Evolutionary conservation across 1,140 invertebrate species (phyloP), one percentile per base, ranked within the genome.

Genomic region (Asbolus verrucosus): DNA sequence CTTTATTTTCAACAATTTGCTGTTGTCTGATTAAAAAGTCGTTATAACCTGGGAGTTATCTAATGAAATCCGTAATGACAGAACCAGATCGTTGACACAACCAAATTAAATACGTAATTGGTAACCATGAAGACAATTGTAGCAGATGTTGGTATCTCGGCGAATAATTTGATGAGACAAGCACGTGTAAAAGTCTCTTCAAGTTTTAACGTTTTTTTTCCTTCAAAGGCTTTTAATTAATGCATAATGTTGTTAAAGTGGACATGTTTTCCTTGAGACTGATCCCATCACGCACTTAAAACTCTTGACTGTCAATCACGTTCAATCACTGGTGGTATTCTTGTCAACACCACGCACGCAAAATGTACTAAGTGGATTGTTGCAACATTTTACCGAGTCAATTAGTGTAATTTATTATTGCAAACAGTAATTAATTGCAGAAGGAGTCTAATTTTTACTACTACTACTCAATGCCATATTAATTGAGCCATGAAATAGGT

Each of bases 241-340:
- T 21, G 19, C 43, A 50, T 8, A 50, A 50, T n/a, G n/a, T n/a
- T n/a, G n/a, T 15, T 50, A 50, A 50, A 50, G 2, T 50, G 15
- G 19, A 62, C 60, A 18, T 24, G 60, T 62, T 62, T 62, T 62
- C 60, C 60, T 62, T 62, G 60, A 62, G 16, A 60, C n/a, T 60
- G 21, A 62, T 62, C 18, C 4, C 16, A 33, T 62, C 13, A 38
- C 59, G 59, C 36, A 19, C 41, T 19, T 16, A 16, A 6, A 46
- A 46, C 41, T 46, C 15, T 19, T 4, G 19, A 46, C 16, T 50
- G 43, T 18, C 43, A 50, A 50, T 50, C 18, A 50, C n/a, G n/a
- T 50, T 46, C 8, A 13, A 19, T 46, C 15, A 46, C n/a, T n/a
- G n/a, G n/a, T n/a, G n/a, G n/a, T n/a, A n/a, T 18, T 19, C 15